phyloP scores from a whole-genome alignment of 2,888 invertebrate species.

The Lasioglossum vierecki region DNA sequence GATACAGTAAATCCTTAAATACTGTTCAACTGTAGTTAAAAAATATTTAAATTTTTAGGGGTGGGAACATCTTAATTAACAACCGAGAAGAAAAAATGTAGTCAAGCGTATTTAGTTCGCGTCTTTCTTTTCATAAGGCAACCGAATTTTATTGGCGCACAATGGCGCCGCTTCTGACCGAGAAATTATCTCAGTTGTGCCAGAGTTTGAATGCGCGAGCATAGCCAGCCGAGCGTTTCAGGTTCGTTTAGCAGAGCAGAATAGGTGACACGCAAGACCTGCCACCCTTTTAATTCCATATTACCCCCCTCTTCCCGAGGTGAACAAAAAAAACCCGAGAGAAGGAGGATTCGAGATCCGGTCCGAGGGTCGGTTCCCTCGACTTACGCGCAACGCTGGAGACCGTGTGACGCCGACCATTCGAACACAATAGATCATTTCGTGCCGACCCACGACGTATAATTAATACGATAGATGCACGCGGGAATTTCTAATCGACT shows the following conservation, averaged over 20 bases:
- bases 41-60: too few species aligned
- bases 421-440: conserved; percentile 69
- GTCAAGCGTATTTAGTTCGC: not conserved
- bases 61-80: too few species aligned
- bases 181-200: conserved; percentile 34
- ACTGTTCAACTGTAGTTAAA: too few species aligned
- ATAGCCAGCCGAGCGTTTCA: conserved; percentile 40
- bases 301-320: conserved; percentile 57
- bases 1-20: not conserved
- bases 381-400: conserved; percentile 64
- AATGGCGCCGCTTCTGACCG: conserved; percentile 34
- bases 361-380: conserved; percentile 69
- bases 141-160: conserved; percentile 42
- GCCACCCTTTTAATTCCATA: conserved; percentile 66
- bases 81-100: too few species aligned
- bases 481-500: conserved; percentile 26
- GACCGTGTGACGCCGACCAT: conserved; percentile 67
- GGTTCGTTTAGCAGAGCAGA: conserved; percentile 39
- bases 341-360: conserved; percentile 57
- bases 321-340: not conserved
- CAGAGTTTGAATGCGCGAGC: conserved; percentile 33
- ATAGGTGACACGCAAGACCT: conserved; percentile 61
- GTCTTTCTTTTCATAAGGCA: conserved; percentile 35
- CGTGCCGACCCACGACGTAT: conserved; percentile 7
- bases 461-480: conserved; percentile 47